Percentiles rank a stretch among this genome's conserved stretches.
These are phyloP conservation scores for Ceyx cyanopectus DNA, from an alignment of 2,113 vertebrate species.

Conservation along the genomic window DNA sequence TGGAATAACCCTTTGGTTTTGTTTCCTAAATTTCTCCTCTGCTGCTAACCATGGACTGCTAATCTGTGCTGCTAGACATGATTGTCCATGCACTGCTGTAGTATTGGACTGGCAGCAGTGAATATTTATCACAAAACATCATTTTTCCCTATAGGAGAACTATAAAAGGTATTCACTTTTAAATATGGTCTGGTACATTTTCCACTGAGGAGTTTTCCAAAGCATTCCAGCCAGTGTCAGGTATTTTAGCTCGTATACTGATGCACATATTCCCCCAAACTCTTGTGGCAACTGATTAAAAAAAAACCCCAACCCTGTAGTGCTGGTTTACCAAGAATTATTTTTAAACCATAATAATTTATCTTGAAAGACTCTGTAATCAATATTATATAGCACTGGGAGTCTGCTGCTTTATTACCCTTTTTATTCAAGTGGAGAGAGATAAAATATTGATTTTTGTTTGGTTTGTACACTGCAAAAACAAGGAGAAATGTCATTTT, in stretches of 20 bases:
- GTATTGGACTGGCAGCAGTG: too few species aligned
- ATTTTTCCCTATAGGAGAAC: too few species aligned
- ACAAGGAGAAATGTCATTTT: slow-evolving; percentile 37
- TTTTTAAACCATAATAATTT: slow-evolving; percentile 40
- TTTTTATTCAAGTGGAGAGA: slow-evolving; percentile 27
- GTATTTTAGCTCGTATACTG: neutral
- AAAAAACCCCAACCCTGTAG: neutral
- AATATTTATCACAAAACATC: too few species aligned
- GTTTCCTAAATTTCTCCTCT: too few species aligned
- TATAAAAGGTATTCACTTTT: too few species aligned
- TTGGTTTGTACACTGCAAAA: slow-evolving; percentile 14
- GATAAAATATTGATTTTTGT: slow-evolving; percentile 53
- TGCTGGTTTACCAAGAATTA: neutral
- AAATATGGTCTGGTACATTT: too few species aligned
- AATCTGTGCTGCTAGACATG: too few species aligned
- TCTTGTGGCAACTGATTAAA: neutral
- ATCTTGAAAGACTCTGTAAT: slow-evolving; percentile 27
- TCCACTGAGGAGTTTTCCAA: too few species aligned
- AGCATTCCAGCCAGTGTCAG: too few species aligned
- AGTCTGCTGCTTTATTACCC: slow-evolving; percentile 43
- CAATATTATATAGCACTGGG: slow-evolving; percentile 14
- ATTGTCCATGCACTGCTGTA: too few species aligned
- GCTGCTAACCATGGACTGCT: too few species aligned
- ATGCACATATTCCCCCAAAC: neutral
- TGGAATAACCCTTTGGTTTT: too few species aligned